phyloP scores from a whole-genome alignment of 2,888 invertebrate genomes.

The Tenthredo notha region DNA sequence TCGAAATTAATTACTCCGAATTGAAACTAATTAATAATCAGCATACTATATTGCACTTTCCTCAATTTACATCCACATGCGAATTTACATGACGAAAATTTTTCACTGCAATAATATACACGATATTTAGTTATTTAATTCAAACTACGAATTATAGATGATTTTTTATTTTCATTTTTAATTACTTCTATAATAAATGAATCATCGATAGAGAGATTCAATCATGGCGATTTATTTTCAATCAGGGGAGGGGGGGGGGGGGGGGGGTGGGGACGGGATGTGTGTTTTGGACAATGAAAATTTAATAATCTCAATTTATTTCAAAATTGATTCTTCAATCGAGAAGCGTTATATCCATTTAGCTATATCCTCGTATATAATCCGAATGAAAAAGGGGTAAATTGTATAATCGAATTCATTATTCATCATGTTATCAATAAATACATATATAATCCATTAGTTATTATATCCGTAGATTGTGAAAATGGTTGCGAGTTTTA shows the following conservation, averaged over 20 bases:
- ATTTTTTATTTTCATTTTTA: too few relatives aligned
- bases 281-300: constrained; percentile 18
- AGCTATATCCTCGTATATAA: background rate
- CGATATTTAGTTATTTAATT: background rate
- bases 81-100: constrained; percentile 36
- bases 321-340: background rate
- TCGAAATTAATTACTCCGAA: constrained; percentile 35
- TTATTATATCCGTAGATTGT: background rate
- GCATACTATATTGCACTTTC: background rate
- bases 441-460: background rate
- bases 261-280: too few relatives aligned
- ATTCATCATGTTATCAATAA: too few relatives aligned
- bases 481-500: background rate
- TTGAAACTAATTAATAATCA: constrained; percentile 45
- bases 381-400: constrained; percentile 16
- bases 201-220: background rate
- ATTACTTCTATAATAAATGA: too few relatives aligned
- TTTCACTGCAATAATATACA: background rate
- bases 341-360: background rate
- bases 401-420: background rate
- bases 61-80: constrained; percentile 28
- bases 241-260: too few relatives aligned
- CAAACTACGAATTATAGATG: too few relatives aligned
- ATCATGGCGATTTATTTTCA: background rate
- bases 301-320: constrained; percentile 10